Evolutionary conservation across 2,113 vertebrate species (phyloP).

Genomic region (Nematolebias whitei): DNA sequence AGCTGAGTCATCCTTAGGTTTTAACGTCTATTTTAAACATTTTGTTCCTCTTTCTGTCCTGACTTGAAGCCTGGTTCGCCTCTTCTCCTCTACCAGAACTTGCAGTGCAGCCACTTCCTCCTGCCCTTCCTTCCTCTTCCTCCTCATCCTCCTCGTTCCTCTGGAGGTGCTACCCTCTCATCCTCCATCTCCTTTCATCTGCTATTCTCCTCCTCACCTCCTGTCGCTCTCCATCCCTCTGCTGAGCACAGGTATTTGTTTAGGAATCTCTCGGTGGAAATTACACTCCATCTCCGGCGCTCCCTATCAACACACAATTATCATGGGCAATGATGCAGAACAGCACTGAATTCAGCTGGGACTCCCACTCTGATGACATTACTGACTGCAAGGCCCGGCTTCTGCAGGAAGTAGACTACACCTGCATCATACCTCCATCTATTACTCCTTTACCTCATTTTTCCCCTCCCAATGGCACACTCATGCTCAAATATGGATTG

Average conservation of each 20-base stretch:
- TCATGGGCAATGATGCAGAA: constrained; percentile 99
- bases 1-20: too few relatives aligned
- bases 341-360: constrained; percentile 98
- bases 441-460: background rate
- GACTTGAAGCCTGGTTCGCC: background rate
- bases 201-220: constrained; percentile 71
- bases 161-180: constrained; percentile 60
- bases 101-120: constrained; percentile 21
- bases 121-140: constrained; percentile 9
- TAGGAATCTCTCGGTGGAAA: constrained; percentile 97
- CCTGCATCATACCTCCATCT: constrained; percentile 79
- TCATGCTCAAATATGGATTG: constrained; percentile 26
- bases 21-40: background rate
- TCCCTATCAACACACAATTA: constrained; percentile 99
- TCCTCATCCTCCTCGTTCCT: constrained; percentile 17
- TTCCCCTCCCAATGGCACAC: constrained; percentile 13
- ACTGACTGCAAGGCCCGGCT: constrained; percentile 88
- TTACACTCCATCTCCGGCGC: constrained; percentile 97
- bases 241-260: constrained; percentile 88
- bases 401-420: constrained; percentile 86
- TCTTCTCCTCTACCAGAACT: background rate
- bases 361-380: constrained; percentile 98
- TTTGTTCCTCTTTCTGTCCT: background rate
- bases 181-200: constrained; percentile 70
- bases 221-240: constrained; percentile 65